Conservation (phyloP, 1,140 invertebrate species). For the Drosophila ironensis region DNA sequence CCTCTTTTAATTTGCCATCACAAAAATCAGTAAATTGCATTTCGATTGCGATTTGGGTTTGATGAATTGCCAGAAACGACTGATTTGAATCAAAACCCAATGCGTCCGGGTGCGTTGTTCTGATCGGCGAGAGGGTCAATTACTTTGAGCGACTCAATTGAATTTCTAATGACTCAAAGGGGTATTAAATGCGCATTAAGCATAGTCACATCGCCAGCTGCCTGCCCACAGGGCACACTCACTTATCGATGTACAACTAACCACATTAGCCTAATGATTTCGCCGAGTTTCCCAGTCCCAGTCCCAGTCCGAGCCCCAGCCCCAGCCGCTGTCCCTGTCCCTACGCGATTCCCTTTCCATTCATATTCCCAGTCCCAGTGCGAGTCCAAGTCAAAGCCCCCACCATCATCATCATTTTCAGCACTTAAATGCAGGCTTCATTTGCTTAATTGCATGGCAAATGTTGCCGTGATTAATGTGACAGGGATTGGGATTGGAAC, state of each 20-base stretch:
- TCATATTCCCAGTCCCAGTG: slow-evolving; percentile 18
- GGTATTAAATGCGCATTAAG: slow-evolving; percentile 70
- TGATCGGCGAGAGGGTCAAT: slow-evolving; percentile 1
- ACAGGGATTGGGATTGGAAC: slow-evolving; percentile 57
- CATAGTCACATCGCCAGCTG: slow-evolving; percentile 21
- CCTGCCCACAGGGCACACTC: slow-evolving; percentile 52
- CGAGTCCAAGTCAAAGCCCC: slow-evolving; percentile 19
- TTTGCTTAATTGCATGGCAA: slow-evolving; percentile 78
- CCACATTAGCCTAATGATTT: slow-evolving; percentile 77
- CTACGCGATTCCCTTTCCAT: not conserved
- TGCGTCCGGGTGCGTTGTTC: not conserved
- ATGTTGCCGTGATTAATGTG: slow-evolving; percentile 71
- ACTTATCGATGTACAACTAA: slow-evolving; percentile 68
- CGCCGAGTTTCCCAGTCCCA: slow-evolving; percentile 46
- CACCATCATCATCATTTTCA: slow-evolving; percentile 59
- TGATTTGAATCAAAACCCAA: slow-evolving; percentile 20
- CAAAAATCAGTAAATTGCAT: slow-evolving; percentile 54
- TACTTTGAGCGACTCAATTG: slow-evolving; percentile 47
- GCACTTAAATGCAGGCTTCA: slow-evolving; percentile 78
- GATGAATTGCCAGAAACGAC: slow-evolving; percentile 47
- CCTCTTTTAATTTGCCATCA: slow-evolving; percentile 54
- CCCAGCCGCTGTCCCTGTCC: not conserved
- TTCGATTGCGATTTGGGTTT: slow-evolving; percentile 66
- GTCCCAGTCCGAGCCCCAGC: not conserved
- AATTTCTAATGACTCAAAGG: slow-evolving; percentile 54